Conservation (phyloP, 1,140 invertebrate species). For the Solenopsis invicta region DNA sequence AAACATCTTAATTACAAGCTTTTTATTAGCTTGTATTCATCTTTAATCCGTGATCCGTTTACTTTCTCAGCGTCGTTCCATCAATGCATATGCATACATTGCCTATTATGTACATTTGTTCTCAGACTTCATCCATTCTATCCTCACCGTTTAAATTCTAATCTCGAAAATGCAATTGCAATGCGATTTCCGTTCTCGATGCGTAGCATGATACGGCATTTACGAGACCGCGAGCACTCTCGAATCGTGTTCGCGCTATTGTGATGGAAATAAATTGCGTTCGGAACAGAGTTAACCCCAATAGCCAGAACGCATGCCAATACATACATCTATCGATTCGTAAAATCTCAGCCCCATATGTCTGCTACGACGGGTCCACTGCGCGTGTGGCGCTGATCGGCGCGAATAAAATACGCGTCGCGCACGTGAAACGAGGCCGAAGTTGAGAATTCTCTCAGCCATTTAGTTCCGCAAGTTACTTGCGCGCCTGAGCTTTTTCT, state of each 20-base stretch:
- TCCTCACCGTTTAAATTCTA: neutral
- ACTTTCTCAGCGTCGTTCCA: too few relatives aligned
- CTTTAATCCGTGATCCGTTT: too few relatives aligned
- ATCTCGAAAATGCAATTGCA: constrained; percentile 33
- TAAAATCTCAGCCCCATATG: constrained; percentile 59
- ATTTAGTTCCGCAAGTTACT: neutral
- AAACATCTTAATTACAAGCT: too few relatives aligned
- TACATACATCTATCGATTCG: constrained; percentile 38
- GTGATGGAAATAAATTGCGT: constrained; percentile 73
- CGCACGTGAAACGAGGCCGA: constrained; percentile 51
- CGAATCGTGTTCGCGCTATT: constrained; percentile 39
- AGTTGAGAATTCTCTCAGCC: constrained; percentile 24
- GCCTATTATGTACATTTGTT: neutral
- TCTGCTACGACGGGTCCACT: constrained; percentile 3
- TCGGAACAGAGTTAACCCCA: constrained; percentile 70
- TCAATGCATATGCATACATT: too few relatives aligned
- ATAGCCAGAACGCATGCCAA: constrained; percentile 43
- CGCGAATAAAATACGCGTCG: constrained; percentile 63
- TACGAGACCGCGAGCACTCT: constrained; percentile 15
- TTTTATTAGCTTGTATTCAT: too few relatives aligned
- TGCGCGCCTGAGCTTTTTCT: constrained; percentile 26
- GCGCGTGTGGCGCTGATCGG: constrained; percentile 12
- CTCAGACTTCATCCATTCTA: neutral
- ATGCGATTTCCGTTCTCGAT: constrained; percentile 52
- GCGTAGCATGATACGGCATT: constrained; percentile 16